Evolutionary conservation across 1,140 invertebrate species (phyloP).

Genomic region (Drosophila insularis): DNA sequence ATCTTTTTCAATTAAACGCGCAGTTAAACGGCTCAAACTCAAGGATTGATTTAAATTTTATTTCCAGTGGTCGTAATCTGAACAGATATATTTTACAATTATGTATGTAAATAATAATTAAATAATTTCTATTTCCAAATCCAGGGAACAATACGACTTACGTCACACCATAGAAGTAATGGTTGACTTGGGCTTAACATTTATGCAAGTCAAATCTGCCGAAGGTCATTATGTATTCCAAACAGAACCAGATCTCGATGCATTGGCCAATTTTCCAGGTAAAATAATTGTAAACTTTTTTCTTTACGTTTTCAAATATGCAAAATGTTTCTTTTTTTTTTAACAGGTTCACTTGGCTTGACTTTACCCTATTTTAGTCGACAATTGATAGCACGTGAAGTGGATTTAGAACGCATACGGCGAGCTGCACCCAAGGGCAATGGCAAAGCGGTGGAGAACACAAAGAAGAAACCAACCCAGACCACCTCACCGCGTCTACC

Average conservation of each 20-base stretch:
- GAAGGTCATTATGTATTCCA: conserved; percentile 92
- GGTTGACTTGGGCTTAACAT: conserved; percentile 94
- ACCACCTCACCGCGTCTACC: conserved; percentile 78
- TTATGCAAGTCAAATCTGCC: conserved; percentile 89
- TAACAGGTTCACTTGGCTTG: conserved; percentile 60
- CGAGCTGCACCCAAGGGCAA: conserved; percentile 77
- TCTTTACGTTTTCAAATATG: background rate
- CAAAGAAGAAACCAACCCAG: conserved; percentile 37
- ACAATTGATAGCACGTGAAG: conserved; percentile 90
- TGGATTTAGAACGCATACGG: conserved; percentile 88
- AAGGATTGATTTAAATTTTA: too few relatives aligned
- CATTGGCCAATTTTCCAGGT: conserved; percentile 68
- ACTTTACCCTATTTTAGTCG: conserved; percentile 86
- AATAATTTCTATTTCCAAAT: background rate
- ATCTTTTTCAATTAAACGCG: too few relatives aligned
- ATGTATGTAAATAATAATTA: too few relatives aligned
- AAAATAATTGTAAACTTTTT: background rate
- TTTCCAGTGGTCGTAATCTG: too few relatives aligned
- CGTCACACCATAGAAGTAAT: conserved; percentile 90
- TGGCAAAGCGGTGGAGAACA: background rate
- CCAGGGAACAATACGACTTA: conserved; percentile 89
- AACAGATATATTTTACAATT: conserved; percentile 14
- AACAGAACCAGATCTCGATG: conserved; percentile 89
- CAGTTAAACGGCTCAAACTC: too few relatives aligned
- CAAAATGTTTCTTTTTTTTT: too few relatives aligned